A percentile compares a stretch with the other conserved stretches of the same genome.
phyloP scores from a whole-genome alignment of 1,140 invertebrate genomes.

The Fopius arisanus region DNA sequence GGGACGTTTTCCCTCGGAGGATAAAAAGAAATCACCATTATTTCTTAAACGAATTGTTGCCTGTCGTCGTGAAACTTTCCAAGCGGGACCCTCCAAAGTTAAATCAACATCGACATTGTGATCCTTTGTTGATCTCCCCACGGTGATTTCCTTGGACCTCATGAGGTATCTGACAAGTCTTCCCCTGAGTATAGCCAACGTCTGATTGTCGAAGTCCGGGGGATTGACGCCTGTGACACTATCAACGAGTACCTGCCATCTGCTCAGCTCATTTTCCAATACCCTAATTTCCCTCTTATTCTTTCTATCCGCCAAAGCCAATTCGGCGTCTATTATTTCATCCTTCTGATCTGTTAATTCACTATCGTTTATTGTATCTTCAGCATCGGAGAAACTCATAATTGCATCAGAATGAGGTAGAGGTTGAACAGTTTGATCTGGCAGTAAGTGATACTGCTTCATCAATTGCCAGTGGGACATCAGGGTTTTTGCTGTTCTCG shows the following conservation, averaged over 20 bases:
- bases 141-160: conserved; percentile 93
- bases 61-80: conserved; percentile 86
- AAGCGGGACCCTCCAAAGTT: conserved; percentile 87
- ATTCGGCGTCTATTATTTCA: conserved; percentile 76
- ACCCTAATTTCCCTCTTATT: conserved; percentile 85
- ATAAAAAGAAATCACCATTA: conserved; percentile 93
- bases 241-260: conserved; percentile 95
- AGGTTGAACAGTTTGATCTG: conserved; percentile 83
- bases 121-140: conserved; percentile 89
- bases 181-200: conserved; percentile 91
- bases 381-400: conserved; percentile 90
- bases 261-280: conserved; percentile 87
- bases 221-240: conserved; percentile 82
- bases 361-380: conserved; percentile 86
- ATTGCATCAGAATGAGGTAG: conserved; percentile 74
- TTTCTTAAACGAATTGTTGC: conserved; percentile 89
- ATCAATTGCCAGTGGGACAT: conserved; percentile 91
- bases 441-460: conserved; percentile 91
- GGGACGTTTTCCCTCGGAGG: conserved; percentile 93
- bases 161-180: conserved; percentile 93
- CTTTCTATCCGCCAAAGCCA: conserved; percentile 73
- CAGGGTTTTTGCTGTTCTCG: conserved; percentile 85
- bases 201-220: conserved; percentile 89
- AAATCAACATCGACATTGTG: conserved; percentile 94
- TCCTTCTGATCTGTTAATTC: conserved; percentile 83